Conservation (phyloP, 1,140 invertebrate genomes). For the Trichogramma pretiosum region DNA sequence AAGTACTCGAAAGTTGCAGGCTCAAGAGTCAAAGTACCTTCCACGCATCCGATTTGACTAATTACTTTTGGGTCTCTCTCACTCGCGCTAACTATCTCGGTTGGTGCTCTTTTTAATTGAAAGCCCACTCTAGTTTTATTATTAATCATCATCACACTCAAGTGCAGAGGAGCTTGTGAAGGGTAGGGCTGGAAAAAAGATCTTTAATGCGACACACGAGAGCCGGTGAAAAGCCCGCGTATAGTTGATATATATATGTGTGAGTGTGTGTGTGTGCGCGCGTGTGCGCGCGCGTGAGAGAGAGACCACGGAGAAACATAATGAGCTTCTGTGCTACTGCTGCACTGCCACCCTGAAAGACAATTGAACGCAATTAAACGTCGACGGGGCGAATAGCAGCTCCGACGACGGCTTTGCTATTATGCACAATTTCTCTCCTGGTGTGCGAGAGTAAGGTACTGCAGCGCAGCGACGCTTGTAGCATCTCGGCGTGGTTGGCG, state of each 20-base stretch:
- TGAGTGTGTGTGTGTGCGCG: no score
- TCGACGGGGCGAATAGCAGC: slow-evolving; percentile 8
- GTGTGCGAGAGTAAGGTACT: not conserved
- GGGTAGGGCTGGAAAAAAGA: not conserved
- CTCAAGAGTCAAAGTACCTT: no score
- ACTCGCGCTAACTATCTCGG: slow-evolving; percentile 1
- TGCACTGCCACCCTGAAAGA: no score
- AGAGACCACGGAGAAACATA: not conserved
- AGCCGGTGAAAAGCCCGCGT: no score
- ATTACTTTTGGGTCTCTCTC: no score
- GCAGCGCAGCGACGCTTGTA: not conserved
- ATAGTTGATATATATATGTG: no score
- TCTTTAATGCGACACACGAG: no score
- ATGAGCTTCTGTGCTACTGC: no score
- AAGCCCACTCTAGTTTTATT: not conserved
- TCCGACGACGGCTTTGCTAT: no score
- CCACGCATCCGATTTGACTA: no score
- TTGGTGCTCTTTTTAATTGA: slow-evolving; percentile 4
- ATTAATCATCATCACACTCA: slow-evolving; percentile 13
- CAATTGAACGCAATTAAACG: slow-evolving; percentile 15
- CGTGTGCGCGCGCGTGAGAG: not conserved
- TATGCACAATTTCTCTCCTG: no score
- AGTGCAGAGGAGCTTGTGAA: not conserved
- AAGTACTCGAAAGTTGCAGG: no score
- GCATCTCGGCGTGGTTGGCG: not conserved